Evolutionary conservation across 2,797 vertebrate genomes (phyloP).

Genomic region (Pangasius macronema): DNA sequence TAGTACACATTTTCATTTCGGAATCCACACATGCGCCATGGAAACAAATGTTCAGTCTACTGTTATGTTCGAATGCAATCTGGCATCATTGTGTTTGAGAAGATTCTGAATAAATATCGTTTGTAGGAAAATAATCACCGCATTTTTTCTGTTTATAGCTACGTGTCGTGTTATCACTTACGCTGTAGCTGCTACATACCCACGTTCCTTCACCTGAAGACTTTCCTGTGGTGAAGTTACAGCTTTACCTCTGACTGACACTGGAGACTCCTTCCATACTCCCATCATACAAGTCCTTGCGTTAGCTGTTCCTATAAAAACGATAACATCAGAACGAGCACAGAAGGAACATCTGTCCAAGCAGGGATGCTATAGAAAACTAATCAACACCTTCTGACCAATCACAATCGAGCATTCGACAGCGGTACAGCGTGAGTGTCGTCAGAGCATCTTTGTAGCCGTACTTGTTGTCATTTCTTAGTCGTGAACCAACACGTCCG

Average conservation of each 20-base stretch:
- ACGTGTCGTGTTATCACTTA: not conserved
- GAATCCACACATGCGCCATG: not conserved
- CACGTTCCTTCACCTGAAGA: not conserved
- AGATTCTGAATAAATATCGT: not conserved
- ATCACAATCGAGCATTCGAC: not conserved
- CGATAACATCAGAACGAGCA: not conserved
- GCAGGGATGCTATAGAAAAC: not conserved
- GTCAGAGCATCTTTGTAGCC: no score
- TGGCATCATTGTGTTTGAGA: no score
- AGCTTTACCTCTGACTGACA: not conserved
- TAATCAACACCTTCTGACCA: not conserved
- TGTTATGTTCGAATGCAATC: not conserved
- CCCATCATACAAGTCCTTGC: not conserved
- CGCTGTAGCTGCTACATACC: not conserved
- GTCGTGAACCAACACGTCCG: no score
- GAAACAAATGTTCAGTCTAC: not conserved
- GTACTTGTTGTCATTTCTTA: not conserved
- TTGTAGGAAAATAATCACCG: not conserved
- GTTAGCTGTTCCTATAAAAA: not conserved
- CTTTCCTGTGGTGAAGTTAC: not conserved
- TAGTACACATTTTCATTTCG: conserved; percentile 21
- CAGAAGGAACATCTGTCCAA: not conserved
- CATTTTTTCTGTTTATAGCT: not conserved
- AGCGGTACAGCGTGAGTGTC: no score
- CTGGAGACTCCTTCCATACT: conserved; percentile 3